phyloP scores from a whole-genome alignment of 1,140 invertebrate genomes.

The Antheraea pernyi region DNA sequence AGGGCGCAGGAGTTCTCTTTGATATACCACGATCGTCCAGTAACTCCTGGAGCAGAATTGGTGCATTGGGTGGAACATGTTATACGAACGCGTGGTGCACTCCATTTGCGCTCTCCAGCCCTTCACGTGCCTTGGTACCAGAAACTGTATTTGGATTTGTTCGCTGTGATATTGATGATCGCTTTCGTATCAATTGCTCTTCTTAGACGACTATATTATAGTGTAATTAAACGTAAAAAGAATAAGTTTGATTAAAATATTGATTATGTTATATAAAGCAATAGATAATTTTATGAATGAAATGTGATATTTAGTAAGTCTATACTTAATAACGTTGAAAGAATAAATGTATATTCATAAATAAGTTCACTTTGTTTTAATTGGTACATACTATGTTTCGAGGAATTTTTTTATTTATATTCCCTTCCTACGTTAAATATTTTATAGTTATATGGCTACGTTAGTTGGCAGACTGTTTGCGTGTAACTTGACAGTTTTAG shows the following conservation, averaged over 20 bases:
- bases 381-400: too few relatives aligned
- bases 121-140: conserved; percentile 46
- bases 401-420: too few relatives aligned
- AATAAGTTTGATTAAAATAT: conserved; percentile 3
- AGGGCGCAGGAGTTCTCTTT: conserved; percentile 39
- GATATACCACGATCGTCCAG: conserved; percentile 48
- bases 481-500: too few relatives aligned
- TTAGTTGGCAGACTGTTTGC: too few relatives aligned
- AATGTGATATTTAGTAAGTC: too few relatives aligned
- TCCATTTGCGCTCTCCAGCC: conserved; percentile 44
- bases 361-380: too few relatives aligned
- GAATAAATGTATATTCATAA: too few relatives aligned
- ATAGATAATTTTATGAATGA: too few relatives aligned
- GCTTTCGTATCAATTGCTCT: neutral
- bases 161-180: conserved; percentile 8
- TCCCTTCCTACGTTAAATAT: too few relatives aligned
- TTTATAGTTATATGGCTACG: too few relatives aligned
- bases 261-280: too few relatives aligned
- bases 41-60: conserved; percentile 39
- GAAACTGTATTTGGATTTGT: conserved; percentile 47
- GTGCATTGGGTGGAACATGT: conserved; percentile 54
- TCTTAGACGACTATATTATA: neutral
- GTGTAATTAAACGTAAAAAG: neutral
- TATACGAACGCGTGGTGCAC: conserved; percentile 43
- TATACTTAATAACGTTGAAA: too few relatives aligned